These are phyloP conservation scores for Hirtodrosophila cameraria DNA, from an alignment of 2,888 invertebrate species.

Conservation along the genomic window DNA sequence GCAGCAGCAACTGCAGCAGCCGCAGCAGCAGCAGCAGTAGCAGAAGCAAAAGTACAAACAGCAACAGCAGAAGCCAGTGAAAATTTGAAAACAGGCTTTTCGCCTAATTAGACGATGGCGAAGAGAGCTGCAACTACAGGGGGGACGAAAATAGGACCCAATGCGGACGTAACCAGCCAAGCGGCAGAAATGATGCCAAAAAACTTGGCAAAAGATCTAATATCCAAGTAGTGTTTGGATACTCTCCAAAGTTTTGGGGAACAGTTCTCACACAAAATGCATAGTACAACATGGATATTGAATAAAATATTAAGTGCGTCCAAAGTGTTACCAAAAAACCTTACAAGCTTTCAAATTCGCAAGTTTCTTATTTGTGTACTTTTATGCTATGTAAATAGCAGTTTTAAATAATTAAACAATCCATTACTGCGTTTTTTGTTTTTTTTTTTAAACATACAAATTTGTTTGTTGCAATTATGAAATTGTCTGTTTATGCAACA, in stretches of 20 bases:
- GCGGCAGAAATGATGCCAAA: conserved; percentile 56
- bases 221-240: conserved; percentile 14
- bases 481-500: no score
- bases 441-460: no score
- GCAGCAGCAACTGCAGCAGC: conserved; percentile 36
- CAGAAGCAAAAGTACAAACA: conserved; percentile 32
- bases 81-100: conserved; percentile 77
- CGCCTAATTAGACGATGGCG: conserved; percentile 73
- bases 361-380: no score
- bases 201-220: conserved; percentile 26
- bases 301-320: no score
- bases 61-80: conserved; percentile 35
- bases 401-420: background rate
- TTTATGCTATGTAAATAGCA: no score
- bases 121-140: conserved; percentile 15
- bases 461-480: no score
- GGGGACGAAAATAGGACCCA: conserved; percentile 19
- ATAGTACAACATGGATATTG: no score
- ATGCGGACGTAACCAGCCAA: conserved; percentile 47
- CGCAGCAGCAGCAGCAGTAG: conserved; percentile 22
- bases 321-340: no score
- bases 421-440: no score
- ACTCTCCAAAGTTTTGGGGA: conserved; percentile 1
- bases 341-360: no score
- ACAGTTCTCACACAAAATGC: background rate